These are phyloP conservation scores for Notothenia rossii DNA, from an alignment of 2,113 vertebrate species.

Conservation along the genomic window DNA sequence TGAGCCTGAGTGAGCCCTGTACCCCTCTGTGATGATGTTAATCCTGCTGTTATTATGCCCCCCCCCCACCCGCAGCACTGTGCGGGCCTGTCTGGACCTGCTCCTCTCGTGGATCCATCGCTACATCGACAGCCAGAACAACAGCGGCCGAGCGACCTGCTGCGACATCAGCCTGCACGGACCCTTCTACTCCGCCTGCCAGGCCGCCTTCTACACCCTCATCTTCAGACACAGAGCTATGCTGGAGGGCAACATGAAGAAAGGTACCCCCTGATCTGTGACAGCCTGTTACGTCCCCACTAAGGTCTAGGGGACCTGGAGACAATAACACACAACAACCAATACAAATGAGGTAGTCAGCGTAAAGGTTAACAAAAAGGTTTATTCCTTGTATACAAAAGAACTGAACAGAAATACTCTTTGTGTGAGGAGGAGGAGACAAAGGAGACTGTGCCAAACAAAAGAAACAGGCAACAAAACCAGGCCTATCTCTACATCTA, in stretches of 20 bases:
- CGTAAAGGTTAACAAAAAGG: too few species aligned
- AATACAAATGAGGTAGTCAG: too few species aligned
- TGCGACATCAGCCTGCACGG: constrained; percentile 93
- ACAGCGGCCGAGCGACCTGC: constrained; percentile 83
- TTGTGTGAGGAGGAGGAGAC: too few species aligned
- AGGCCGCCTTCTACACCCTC: constrained; percentile 93
- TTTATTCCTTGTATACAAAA: too few species aligned
- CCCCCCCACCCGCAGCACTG: constrained; percentile 83
- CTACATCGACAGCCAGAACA: constrained; percentile 93
- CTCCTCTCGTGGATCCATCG: constrained; percentile 92
- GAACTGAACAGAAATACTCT: too few species aligned
- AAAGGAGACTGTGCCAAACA: too few species aligned
- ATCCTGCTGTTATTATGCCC: background rate
- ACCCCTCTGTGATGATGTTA: background rate
- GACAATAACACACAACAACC: too few species aligned
- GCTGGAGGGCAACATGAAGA: constrained; percentile 90
- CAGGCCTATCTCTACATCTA: too few species aligned
- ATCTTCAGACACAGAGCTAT: constrained; percentile 92
- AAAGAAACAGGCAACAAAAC: too few species aligned
- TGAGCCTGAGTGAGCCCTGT: background rate
- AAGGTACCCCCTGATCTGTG: constrained; percentile 80
- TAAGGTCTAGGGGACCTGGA: too few species aligned
- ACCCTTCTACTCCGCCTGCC: constrained; percentile 92
- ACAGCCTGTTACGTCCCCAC: too few species aligned
- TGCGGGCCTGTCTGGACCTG: constrained; percentile 93